phyloP scores from a whole-genome alignment of 2,888 invertebrate genomes.

The Drosophila phalerata region DNA sequence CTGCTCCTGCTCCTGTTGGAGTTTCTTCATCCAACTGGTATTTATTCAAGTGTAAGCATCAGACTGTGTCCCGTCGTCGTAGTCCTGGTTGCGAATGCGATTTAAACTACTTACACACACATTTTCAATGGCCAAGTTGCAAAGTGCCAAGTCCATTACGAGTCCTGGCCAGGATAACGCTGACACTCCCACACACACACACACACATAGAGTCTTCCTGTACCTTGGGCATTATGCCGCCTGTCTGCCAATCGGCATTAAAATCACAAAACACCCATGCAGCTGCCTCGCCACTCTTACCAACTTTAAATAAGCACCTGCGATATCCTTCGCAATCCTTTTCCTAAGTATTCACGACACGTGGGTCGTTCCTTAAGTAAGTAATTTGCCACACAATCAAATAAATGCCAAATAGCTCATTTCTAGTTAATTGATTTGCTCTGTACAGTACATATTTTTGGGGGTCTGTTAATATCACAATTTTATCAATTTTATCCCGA shows the following conservation, averaged over 20 bases:
- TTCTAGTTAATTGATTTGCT: neutral
- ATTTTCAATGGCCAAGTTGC: conserved; percentile 78
- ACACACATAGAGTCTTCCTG: conserved; percentile 6
- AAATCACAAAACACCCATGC: conserved; percentile 74
- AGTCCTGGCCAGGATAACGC: conserved; percentile 63
- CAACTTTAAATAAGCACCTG: conserved; percentile 54
- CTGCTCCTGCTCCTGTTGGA: conserved; percentile 8
- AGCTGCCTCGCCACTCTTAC: conserved; percentile 18
- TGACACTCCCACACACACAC: conserved; percentile 42
- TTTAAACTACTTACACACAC: conserved; percentile 82
- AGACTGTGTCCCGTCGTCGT: conserved; percentile 32
- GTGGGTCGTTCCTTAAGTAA: conserved; percentile 19
- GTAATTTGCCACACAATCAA: no score
- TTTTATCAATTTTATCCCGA: neutral
- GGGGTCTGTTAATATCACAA: neutral
- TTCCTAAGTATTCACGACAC: conserved; percentile 50
- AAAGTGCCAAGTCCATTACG: conserved; percentile 79
- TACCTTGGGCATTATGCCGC: conserved; percentile 41
- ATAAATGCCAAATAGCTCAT: no score
- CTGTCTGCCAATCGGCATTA: conserved; percentile 76
- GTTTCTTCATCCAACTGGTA: conserved; percentile 56
- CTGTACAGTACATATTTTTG: no score
- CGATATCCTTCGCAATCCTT: conserved; percentile 67
- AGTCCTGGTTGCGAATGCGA: conserved; percentile 63
- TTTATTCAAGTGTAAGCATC: conserved; percentile 80